Conservation (phyloP, 2,888 invertebrate species). For the Cephus spinipes region DNA sequence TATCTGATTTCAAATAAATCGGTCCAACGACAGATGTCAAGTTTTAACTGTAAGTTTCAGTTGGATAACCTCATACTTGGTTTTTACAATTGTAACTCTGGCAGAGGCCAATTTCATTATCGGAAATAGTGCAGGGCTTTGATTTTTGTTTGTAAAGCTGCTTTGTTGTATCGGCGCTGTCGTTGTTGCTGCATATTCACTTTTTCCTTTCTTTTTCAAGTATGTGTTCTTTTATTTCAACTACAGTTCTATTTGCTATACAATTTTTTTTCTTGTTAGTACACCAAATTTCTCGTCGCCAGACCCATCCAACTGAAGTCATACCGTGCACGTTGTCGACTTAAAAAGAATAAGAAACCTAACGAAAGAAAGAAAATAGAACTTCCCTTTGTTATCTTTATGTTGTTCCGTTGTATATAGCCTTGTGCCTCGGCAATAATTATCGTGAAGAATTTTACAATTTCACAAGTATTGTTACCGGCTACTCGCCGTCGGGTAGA, state of each 20-base stretch:
- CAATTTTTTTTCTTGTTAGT: slow-evolving; percentile 53
- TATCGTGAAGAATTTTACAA: slow-evolving; percentile 33
- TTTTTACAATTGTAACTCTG: neutral
- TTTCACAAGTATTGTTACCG: slow-evolving; percentile 33
- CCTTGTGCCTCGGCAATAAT: neutral
- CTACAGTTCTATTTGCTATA: slow-evolving; percentile 60
- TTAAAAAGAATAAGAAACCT: slow-evolving; percentile 8
- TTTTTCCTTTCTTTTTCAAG: slow-evolving; percentile 41
- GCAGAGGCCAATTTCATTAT: neutral
- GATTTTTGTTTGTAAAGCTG: slow-evolving; percentile 30
- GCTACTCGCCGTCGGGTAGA: slow-evolving; percentile 1
- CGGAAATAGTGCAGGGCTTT: slow-evolving; percentile 39
- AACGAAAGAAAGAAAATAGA: neutral
- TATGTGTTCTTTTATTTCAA: slow-evolving; percentile 58
- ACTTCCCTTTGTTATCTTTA: slow-evolving; percentile 5
- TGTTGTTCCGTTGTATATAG: neutral
- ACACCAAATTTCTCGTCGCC: slow-evolving; percentile 49
- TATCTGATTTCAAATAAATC: neutral
- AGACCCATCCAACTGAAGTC: slow-evolving; percentile 31
- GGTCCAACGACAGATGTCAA: neutral
- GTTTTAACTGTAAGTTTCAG: neutral
- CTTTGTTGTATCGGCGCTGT: neutral
- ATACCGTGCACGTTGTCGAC: slow-evolving; percentile 13
- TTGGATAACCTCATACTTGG: neutral
- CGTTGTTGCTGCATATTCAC: slow-evolving; percentile 3